Conservation (phyloP, 2,888 invertebrate species). For the Hyles lineata region DNA sequence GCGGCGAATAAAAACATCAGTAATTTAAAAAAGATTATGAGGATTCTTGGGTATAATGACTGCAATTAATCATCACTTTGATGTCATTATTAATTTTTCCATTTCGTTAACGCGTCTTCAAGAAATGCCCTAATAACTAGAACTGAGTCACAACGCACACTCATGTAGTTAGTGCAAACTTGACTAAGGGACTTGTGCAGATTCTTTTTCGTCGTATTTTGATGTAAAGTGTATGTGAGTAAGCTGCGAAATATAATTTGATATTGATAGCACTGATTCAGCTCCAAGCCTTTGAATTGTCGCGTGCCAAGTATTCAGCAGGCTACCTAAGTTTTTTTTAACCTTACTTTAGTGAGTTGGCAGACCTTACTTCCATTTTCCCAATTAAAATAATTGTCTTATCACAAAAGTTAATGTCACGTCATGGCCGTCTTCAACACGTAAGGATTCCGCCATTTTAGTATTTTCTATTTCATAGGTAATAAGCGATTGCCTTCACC, state of each 20-base stretch:
- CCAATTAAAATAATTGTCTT: no score
- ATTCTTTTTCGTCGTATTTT: conserved; percentile 12
- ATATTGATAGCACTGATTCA: conserved; percentile 7
- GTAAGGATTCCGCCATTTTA: no score
- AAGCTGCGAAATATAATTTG: conserved; percentile 9
- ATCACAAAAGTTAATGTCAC: no score
- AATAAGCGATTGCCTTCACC: no score
- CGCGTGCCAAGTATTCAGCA: conserved; percentile 9
- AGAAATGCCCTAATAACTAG: conserved; percentile 6
- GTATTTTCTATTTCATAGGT: no score
- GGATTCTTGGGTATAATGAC: background rate
- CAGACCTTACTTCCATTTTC: background rate
- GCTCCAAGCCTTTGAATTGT: background rate
- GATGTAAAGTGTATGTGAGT: conserved; percentile 12
- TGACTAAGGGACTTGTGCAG: conserved; percentile 15
- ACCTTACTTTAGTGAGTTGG: background rate
- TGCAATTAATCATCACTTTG: background rate
- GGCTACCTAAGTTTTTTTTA: background rate
- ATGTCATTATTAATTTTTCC: background rate
- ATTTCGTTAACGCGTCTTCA: background rate
- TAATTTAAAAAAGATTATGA: background rate
- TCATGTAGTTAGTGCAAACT: conserved; percentile 14
- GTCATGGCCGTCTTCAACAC: no score
- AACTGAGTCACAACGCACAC: conserved; percentile 15
- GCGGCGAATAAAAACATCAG: no score